These are phyloP conservation scores for Cercopithecus hamlyni DNA, from an alignment of 2,797 vertebrate species.

Conservation along the genomic window DNA sequence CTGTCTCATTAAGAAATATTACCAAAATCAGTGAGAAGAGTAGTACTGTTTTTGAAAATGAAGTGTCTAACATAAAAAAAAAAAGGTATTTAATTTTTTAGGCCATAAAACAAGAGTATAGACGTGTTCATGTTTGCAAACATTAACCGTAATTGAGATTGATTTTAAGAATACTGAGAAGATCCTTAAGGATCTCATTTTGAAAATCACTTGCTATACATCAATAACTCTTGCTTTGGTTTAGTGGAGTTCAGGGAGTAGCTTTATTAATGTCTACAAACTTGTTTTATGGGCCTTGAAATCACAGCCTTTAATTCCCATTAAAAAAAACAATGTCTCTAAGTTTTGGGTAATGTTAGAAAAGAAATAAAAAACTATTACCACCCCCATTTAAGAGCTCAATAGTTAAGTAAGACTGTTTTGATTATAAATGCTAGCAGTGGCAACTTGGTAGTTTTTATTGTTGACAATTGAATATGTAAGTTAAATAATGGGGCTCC, in stretches of 20 bases:
- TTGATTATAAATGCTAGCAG: not conserved
- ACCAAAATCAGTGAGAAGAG: conserved; percentile 1
- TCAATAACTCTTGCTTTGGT: conserved; percentile 42
- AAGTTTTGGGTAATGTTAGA: conserved; percentile 11
- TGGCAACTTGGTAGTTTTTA: not conserved
- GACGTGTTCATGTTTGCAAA: conserved; percentile 15
- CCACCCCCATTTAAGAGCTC: not conserved
- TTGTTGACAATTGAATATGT: not conserved
- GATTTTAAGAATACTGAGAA: conserved; percentile 31
- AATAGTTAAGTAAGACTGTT: not conserved
- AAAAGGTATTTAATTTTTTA: not conserved
- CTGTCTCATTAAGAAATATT: conserved; percentile 31
- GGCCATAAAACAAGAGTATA: not conserved
- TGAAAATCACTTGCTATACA: conserved; percentile 40
- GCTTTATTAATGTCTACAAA: conserved; percentile 37
- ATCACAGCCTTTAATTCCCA: not conserved
- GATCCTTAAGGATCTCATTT: conserved; percentile 13
- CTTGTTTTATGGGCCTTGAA: conserved; percentile 36
- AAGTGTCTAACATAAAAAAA: not conserved
- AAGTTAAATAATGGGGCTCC: not conserved
- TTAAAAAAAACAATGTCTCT: not conserved
- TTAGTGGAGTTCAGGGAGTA: conserved; percentile 45
- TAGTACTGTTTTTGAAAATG: conserved; percentile 19
- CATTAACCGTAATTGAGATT: not conserved
- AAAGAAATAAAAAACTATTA: conserved; percentile 1